A percentile compares a stretch with the other conserved stretches of the same genome.
Conservation (phyloP, 2,797 vertebrate genomes). For the Cossypha caffra region DNA sequence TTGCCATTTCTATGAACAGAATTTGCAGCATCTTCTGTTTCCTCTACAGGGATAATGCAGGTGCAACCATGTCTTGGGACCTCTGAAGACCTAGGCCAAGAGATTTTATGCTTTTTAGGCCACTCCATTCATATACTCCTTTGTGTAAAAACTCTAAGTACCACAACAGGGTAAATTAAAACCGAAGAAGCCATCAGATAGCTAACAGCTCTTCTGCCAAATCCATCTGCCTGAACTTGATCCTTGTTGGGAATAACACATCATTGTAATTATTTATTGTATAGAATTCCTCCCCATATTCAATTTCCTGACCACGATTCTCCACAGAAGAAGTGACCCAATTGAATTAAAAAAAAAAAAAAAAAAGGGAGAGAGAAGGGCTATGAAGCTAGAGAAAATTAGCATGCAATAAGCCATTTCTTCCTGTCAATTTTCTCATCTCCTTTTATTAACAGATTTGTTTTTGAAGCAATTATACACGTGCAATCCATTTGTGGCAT, state of each 20-base stretch:
- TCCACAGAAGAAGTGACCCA: background rate
- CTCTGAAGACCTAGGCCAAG: background rate
- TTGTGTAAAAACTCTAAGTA: background rate
- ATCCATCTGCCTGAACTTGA: conserved; percentile 25
- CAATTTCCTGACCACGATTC: background rate
- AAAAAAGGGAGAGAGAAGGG: background rate
- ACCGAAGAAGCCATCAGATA: background rate
- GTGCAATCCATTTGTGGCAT: conserved; percentile 67
- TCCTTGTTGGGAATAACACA: background rate
- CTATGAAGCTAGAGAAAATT: conserved; percentile 32
- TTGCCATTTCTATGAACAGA: background rate
- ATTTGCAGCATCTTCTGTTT: background rate
- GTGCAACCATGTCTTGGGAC: background rate
- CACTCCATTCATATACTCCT: background rate
- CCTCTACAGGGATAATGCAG: background rate
- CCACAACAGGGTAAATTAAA: background rate
- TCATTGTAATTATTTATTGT: background rate
- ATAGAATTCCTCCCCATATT: background rate
- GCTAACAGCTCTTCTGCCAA: background rate
- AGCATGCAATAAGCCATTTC: conserved; percentile 46
- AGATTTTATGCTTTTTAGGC: background rate
- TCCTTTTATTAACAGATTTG: conserved; percentile 68
- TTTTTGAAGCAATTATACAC: conserved; percentile 72
- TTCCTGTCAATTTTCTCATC: conserved; percentile 42
- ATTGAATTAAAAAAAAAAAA: background rate